Base-by-base conservation (phyloP, 2,113 vertebrate species). In the Nibea albiflora region DNA sequence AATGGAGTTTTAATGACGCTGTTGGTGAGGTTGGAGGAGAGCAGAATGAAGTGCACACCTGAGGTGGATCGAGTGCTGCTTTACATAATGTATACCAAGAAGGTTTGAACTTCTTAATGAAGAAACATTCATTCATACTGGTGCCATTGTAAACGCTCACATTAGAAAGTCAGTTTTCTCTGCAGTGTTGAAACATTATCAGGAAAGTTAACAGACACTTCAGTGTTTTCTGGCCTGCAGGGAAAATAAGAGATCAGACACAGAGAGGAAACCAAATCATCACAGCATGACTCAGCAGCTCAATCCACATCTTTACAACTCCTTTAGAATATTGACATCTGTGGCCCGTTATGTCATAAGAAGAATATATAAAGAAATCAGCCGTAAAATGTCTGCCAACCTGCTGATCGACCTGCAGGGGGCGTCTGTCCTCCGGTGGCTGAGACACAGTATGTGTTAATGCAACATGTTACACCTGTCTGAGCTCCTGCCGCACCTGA, bases 1-100 rank as follows among this genome's bases (percentile, higher is more conserved):
- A 90, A 92, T 89, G 84, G 77, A 39, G 61, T 89, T 92, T 92
- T 92, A 92, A 93, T 91, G 90, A 79, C 42, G 58, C 83, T 71
- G 57, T 75, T 72, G 89, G 78, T 63, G 82, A 73, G 67, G 79
- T 70, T 84, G 79, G 65, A 78, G 81, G 78, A 80, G 87, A 85
- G 71, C 62, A 67, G 85, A 83, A 89, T 87, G 79, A 84, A 91
- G 81, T 88, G 81, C 74, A 81, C 88, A 90, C 81, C 89, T 91
- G 88, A 89, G 89, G 90, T 87, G 75, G 68, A 81, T 62, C 44
- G 80, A 89, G 64, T 74, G 83, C 73, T 64, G 66, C 75, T 86
- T 89, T 88, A 86, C 81, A 81, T 85, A 83, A 81, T 83, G 64
- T 83, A 67, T 78, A 81, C 76, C 53, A 19, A 72, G 49, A 62